phyloP scores from a whole-genome alignment of 2,888 invertebrate species.

The Cryptops parisi region DNA sequence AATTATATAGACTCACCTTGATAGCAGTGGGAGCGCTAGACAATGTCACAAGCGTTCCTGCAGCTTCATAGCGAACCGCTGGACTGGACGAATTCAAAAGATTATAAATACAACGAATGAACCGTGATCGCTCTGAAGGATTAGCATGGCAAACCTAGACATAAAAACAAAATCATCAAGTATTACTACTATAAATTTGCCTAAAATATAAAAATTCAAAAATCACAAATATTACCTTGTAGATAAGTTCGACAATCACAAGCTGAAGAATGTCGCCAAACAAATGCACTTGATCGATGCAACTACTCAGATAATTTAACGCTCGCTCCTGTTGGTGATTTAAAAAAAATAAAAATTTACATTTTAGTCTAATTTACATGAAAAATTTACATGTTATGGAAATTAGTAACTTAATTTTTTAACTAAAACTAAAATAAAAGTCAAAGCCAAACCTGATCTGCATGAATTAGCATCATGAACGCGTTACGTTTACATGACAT shows the following conservation, averaged over 20 bases:
- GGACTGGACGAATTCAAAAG: conserved; percentile 84
- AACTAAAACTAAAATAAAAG: background rate
- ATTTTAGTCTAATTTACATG: background rate
- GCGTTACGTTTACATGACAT: conserved; percentile 99
- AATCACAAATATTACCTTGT: conserved; percentile 68
- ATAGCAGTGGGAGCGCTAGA: conserved; percentile 97
- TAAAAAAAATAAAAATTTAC: conserved; percentile 10
- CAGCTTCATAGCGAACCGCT: conserved; percentile 96
- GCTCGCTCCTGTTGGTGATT: conserved; percentile 92
- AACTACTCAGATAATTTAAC: conserved; percentile 75
- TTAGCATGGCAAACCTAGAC: conserved; percentile 83
- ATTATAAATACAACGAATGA: conserved; percentile 97
- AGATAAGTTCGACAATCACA: conserved; percentile 97
- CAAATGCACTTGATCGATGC: conserved; percentile 82
- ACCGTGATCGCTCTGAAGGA: conserved; percentile 86
- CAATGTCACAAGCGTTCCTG: conserved; percentile 91
- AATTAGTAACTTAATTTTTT: too few species aligned
- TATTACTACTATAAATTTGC: background rate
- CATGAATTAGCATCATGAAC: conserved; percentile 95
- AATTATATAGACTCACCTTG: conserved; percentile 43
- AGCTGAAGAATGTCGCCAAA: conserved; percentile 96
- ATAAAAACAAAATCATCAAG: conserved; percentile 7
- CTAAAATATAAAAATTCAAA: too few species aligned
- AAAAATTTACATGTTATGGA: background rate
- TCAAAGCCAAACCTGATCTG: conserved; percentile 45